Conservation (phyloP, 2,888 invertebrate species). For the Pherbina coryleti region DNA sequence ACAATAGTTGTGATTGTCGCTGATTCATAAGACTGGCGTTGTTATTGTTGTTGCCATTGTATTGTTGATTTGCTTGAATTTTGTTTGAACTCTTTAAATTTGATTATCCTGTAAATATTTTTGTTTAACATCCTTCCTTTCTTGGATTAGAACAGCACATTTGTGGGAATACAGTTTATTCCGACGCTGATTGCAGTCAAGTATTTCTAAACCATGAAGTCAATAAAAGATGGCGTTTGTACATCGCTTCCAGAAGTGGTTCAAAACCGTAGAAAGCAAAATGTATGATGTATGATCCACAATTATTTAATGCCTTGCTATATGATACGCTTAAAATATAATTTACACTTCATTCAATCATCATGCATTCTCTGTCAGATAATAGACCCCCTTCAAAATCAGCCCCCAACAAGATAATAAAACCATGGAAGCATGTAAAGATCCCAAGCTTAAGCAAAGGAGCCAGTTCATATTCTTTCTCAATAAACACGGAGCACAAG, state of each 20-base stretch:
- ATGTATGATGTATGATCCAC: no score
- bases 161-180: not conserved
- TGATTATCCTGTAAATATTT: constrained; percentile 67
- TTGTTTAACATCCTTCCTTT: not conserved
- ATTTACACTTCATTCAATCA: constrained; percentile 6
- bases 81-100: constrained; percentile 69
- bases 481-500: no score
- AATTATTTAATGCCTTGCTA: no score
- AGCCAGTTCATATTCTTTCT: no score
- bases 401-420: no score
- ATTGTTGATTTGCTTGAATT: constrained; percentile 61
- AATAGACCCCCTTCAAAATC: constrained; percentile 34
- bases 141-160: not conserved
- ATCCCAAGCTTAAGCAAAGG: no score
- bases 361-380: constrained; percentile 41
- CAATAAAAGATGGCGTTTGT: no score
- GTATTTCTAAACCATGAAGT: not conserved
- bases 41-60: constrained; percentile 46
- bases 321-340: no score
- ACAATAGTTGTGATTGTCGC: constrained; percentile 36
- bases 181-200: not conserved
- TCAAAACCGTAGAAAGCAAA: no score
- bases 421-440: no score
- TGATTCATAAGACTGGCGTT: constrained; percentile 38
- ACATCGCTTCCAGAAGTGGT: no score